These are phyloP conservation scores for Ctenicera cuprea DNA, from an alignment of 2,888 invertebrate genomes.

Conservation along the genomic window DNA sequence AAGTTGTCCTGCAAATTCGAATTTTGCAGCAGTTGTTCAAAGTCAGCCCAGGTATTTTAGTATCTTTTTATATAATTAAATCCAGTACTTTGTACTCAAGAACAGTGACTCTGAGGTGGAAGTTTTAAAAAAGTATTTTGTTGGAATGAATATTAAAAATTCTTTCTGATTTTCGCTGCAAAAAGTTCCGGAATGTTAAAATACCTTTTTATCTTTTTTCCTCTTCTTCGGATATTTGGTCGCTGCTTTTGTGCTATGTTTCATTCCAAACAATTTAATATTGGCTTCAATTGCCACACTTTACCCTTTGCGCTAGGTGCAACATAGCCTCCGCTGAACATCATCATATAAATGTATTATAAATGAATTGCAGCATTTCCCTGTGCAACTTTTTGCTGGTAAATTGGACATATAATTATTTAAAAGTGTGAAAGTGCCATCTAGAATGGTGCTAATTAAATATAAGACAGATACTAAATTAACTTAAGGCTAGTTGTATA, in stretches of 20 bases:
- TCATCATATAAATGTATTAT: too few species aligned
- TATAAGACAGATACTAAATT: too few species aligned
- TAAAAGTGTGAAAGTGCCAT: too few species aligned
- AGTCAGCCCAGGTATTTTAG: background rate
- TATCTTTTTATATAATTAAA: conserved; percentile 6
- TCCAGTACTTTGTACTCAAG: background rate
- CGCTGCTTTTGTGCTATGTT: conserved; percentile 7
- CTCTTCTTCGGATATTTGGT: background rate
- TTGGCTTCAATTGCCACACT: background rate
- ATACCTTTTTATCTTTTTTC: background rate
- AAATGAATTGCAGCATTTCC: background rate
- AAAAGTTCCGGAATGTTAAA: conserved; percentile 6
- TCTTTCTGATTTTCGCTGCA: background rate
- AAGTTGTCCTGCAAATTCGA: background rate
- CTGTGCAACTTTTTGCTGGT: background rate
- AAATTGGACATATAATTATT: too few species aligned
- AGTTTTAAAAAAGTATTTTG: conserved; percentile 16
- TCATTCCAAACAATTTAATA: conserved; percentile 12
- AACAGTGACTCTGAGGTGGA: conserved; percentile 1
- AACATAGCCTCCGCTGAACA: background rate
- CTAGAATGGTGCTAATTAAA: too few species aligned
- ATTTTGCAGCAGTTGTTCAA: background rate
- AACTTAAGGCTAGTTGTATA: too few species aligned
- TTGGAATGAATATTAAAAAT: conserved; percentile 27
- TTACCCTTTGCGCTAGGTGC: background rate